A percentile compares a stretch with the other conserved stretches of the same genome.
Evolutionary conservation across 2,113 vertebrate species (phyloP).

Genomic region (Forbesichthys agassizii): DNA sequence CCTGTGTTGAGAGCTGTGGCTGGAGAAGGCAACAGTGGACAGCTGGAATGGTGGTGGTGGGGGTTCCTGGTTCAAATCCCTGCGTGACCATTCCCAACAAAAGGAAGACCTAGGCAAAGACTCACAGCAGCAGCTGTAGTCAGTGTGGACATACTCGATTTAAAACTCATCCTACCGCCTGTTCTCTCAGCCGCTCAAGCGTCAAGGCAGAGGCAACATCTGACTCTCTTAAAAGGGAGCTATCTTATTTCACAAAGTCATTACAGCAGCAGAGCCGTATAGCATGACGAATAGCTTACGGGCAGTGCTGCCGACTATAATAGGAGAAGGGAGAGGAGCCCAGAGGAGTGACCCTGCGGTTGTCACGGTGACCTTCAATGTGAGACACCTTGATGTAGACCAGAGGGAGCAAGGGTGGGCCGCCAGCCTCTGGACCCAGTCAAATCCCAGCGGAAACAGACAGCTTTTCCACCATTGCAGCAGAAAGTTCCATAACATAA

Average conservation of each 20-base stretch:
- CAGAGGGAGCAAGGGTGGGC: conserved; percentile 30
- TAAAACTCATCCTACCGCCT: not conserved
- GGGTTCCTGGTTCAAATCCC: conserved; percentile 28
- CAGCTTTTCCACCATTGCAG: not conserved
- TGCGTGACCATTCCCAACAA: conserved; percentile 14
- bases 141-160: not conserved
- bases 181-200: conserved; percentile 15
- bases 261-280: conserved; percentile 21
- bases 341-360: conserved; percentile 34
- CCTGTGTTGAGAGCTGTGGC: conserved; percentile 63
- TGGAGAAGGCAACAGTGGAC: conserved; percentile 18
- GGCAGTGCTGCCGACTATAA: conserved; percentile 45
- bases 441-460: conserved; percentile 1
- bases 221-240: conserved; percentile 11
- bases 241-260: conserved; percentile 52
- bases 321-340: conserved; percentile 39
- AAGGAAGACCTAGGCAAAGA: conserved; percentile 10
- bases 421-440: not conserved
- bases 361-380: conserved; percentile 55
- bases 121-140: not conserved
- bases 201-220: not conserved
- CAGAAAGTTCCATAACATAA: too few species aligned
- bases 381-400: conserved; percentile 30
- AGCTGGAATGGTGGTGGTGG: conserved; percentile 10
- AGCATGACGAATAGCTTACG: conserved; percentile 49